These are phyloP conservation scores for Sylvietta virens DNA, from an alignment of 2,113 vertebrate species.

Conservation along the genomic window DNA sequence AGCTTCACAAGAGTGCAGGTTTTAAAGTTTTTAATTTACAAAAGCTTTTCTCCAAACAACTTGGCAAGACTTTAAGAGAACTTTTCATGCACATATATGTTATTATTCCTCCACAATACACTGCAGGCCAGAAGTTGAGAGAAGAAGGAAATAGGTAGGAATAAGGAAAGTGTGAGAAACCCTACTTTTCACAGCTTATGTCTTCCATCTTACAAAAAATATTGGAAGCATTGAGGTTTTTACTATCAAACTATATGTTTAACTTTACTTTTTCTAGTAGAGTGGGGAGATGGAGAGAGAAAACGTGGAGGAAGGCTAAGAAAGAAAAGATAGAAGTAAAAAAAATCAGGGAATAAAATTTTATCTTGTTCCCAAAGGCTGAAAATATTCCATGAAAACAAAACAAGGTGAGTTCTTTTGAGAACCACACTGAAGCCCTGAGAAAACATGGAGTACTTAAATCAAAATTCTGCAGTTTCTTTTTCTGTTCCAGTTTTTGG, in stretches of 20 bases:
- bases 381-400: neutral
- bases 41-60: neutral
- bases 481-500: neutral
- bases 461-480: neutral
- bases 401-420: neutral
- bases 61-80: neutral
- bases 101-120: neutral
- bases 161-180: neutral
- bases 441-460: neutral
- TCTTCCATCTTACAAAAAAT: neutral
- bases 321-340: neutral
- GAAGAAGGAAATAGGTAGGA: neutral
- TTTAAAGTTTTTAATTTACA: neutral
- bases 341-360: neutral
- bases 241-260: neutral
- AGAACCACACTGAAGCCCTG: neutral
- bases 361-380: neutral
- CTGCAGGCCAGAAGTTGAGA: neutral
- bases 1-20: neutral
- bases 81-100: neutral
- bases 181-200: neutral
- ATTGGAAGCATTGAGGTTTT: neutral
- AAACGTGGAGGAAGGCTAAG: neutral
- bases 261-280: neutral
- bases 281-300: neutral